phyloP scores from a whole-genome alignment of 2,113 vertebrate species.

The Glareola pratincola region DNA sequence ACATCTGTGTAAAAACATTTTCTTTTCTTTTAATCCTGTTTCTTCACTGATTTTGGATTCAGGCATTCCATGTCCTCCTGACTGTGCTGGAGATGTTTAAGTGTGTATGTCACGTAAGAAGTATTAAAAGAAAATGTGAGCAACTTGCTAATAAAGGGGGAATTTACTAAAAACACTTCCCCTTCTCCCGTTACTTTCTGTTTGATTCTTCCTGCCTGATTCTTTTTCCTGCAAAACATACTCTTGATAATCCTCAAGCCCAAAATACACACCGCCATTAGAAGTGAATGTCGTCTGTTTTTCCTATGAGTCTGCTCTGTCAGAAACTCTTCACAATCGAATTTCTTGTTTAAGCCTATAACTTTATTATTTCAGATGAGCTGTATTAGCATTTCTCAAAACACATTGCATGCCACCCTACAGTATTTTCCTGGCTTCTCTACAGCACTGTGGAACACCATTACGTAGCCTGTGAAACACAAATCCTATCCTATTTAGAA shows the following conservation, averaged over 20 bases:
- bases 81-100: not conserved
- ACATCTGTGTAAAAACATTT: not conserved
- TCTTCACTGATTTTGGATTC: not conserved
- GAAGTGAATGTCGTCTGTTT: not conserved
- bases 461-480: not conserved
- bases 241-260: not conserved
- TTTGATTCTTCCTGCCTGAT: not conserved
- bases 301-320: not conserved
- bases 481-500: not conserved
- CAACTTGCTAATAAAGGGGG: not conserved
- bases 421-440: not conserved
- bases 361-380: not conserved
- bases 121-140: not conserved
- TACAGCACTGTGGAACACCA: not conserved
- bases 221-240: not conserved
- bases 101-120: not conserved
- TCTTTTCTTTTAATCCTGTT: not conserved
- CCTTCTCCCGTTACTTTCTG: not conserved
- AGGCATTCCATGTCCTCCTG: not conserved
- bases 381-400: not conserved
- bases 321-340: not conserved
- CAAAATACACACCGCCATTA: not conserved
- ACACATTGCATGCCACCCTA: not conserved
- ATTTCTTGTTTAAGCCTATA: not conserved
- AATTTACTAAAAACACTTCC: not conserved